Base-by-base conservation (phyloP, 2,888 invertebrate genomes). In the Hydriomena furcata region DNA sequence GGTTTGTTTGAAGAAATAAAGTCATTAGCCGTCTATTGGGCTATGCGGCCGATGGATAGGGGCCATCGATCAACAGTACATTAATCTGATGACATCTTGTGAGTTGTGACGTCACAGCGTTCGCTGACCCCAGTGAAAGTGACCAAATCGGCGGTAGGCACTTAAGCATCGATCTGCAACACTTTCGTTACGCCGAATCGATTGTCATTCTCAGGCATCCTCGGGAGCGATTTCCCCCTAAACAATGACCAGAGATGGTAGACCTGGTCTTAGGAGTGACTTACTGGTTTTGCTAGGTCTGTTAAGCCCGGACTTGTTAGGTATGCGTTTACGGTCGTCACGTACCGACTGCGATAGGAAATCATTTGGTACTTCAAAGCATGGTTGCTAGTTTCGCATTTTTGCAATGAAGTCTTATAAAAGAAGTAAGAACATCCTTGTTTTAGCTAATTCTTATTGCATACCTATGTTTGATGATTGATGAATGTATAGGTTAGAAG, bases 101-200 rank as follows among this genome's bases (percentile, higher is more conserved):
- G 65, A 72, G 34, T 50, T n/a, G 54, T 61, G 65, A 72, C 74
- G 73, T 71, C 73, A 67, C 63, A 6, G 31, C 70, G 74, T 75
- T 68, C 77, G 68, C 65, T 70, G 72, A 73, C 60, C 64, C 58
- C 59, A 82, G 88, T 86, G 88, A 88, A 88, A 88, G 88, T 85
- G 56, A 46, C 71, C 72, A 63, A 76, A 78, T 74, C 73, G 65
- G 17, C 32, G 23, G 21, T n/a, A 38, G 13, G 52, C 59, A 68
- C 60, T 61, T 65, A 72, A 64, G 61, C 75, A 78, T 80, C 80
- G 74, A 84, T 84, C 84, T 75, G 77, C 73, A 79, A 84, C 83
- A 86, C 85, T 86, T 85, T 85, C 85, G 73, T 76, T 71, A 74
- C 68, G 65, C 58, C 68, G 68, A 79, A 78, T 77, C 77, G 77